Evolutionary conservation across 2,113 vertebrate genomes (phyloP).

Genomic region (Phainopepla nitens): DNA sequence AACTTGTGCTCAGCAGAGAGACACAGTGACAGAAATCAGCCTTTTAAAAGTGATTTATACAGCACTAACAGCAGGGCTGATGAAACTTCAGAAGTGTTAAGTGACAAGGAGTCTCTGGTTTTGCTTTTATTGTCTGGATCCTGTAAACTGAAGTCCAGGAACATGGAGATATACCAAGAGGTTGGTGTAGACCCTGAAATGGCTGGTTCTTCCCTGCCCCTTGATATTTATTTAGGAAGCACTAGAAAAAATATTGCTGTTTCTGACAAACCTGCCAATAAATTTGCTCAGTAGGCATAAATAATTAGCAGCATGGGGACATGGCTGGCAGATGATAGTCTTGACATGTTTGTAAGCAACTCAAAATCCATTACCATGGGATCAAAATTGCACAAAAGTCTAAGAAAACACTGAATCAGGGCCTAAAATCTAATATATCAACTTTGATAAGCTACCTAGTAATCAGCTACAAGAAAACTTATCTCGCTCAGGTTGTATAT

Average conservation of each 20-base stretch:
- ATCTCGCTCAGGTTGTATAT: conserved; percentile 3
- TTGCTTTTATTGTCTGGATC: background rate
- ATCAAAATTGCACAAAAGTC: background rate
- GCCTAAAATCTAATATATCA: background rate
- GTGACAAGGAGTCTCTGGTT: background rate
- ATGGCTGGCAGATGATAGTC: background rate
- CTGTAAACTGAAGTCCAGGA: background rate
- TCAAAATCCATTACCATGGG: background rate
- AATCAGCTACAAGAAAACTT: background rate
- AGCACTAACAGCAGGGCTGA: background rate
- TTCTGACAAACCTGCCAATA: conserved; percentile 30
- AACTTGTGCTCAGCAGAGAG: background rate
- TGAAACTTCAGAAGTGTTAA: background rate
- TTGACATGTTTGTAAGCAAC: conserved; percentile 3
- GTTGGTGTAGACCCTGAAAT: background rate
- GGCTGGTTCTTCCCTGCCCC: background rate
- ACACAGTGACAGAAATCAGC: background rate
- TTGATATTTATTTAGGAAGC: background rate
- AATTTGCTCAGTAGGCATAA: background rate
- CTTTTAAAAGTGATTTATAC: background rate
- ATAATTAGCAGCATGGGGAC: background rate
- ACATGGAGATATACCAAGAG: background rate
- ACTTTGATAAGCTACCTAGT: background rate
- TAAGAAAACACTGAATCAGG: background rate
- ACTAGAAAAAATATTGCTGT: background rate